Conservation (phyloP, 2,113 vertebrate species). For the Cyanoliseus patagonus region DNA sequence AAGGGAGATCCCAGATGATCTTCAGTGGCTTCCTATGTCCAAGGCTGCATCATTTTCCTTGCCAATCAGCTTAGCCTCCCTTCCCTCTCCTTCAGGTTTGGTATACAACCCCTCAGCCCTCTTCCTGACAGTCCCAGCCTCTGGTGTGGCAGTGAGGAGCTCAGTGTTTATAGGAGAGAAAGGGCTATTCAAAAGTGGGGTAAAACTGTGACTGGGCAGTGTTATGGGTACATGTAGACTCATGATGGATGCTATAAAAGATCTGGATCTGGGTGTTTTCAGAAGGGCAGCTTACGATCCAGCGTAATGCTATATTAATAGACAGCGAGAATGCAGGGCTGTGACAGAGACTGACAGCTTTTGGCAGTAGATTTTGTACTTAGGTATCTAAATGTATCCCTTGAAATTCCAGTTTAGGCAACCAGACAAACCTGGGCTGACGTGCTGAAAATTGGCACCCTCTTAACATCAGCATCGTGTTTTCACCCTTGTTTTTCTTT, state of each 20-base stretch:
- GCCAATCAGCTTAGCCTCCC: background rate
- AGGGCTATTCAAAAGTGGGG: background rate
- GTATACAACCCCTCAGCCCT: background rate
- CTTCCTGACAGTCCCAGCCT: background rate
- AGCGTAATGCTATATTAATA: background rate
- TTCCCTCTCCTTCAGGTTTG: background rate
- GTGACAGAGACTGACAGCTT: background rate
- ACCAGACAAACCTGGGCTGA: background rate
- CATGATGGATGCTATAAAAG: background rate
- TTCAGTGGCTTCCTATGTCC: background rate
- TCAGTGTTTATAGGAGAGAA: background rate
- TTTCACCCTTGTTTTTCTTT: background rate
- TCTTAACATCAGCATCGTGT: fast-evolving
- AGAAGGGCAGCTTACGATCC: background rate
- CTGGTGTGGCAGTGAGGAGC: fast-evolving
- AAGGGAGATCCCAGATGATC: background rate
- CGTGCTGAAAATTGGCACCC: background rate
- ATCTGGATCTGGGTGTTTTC: background rate
- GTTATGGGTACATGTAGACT: background rate
- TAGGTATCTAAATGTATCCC: background rate
- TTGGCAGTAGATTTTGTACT: background rate
- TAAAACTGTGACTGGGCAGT: fast-evolving
- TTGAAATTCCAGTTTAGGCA: background rate
- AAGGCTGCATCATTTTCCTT: background rate
- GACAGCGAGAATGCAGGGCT: background rate